phyloP scores from a whole-genome alignment of 2,888 invertebrate species.

The Stramonita haemastoma region DNA sequence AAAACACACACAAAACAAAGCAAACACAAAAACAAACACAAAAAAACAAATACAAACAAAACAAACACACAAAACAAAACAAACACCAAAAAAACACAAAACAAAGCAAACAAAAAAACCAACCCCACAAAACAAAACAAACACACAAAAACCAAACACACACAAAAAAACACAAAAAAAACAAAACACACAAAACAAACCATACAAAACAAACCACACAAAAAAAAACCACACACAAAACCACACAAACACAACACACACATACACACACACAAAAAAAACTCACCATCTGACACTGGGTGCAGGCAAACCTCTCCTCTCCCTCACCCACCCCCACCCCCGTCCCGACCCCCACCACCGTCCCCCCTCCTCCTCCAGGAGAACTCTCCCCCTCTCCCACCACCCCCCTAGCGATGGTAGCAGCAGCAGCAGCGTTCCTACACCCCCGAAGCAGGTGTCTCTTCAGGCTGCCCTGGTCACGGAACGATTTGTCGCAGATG shows the following conservation, averaged over 20 bases:
- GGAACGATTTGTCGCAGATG: slow-evolving; percentile 21
- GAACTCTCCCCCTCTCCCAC: background rate
- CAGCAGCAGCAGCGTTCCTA: background rate
- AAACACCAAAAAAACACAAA: too few species aligned
- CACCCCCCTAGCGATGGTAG: too few species aligned
- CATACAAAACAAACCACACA: background rate
- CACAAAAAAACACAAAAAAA: background rate
- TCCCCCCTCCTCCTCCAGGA: background rate
- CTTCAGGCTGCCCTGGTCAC: slow-evolving; percentile 30
- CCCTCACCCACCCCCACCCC: background rate
- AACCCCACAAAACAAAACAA: background rate
- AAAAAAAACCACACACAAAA: background rate
- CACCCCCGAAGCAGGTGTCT: slow-evolving; percentile 27
- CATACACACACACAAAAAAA: background rate
- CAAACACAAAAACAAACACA: too few species aligned
- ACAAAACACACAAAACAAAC: too few species aligned
- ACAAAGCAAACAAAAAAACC: too few species aligned
- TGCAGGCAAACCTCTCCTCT: slow-evolving; percentile 30
- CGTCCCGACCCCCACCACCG: background rate
- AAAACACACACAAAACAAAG: too few species aligned
- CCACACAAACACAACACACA: background rate
- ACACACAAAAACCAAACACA: background rate
- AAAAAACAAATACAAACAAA: too few species aligned
- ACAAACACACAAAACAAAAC: too few species aligned
- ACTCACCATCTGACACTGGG: slow-evolving; percentile 40